phyloP scores from a whole-genome alignment of 2,113 vertebrate genomes.

The Noctilio leporinus region DNA sequence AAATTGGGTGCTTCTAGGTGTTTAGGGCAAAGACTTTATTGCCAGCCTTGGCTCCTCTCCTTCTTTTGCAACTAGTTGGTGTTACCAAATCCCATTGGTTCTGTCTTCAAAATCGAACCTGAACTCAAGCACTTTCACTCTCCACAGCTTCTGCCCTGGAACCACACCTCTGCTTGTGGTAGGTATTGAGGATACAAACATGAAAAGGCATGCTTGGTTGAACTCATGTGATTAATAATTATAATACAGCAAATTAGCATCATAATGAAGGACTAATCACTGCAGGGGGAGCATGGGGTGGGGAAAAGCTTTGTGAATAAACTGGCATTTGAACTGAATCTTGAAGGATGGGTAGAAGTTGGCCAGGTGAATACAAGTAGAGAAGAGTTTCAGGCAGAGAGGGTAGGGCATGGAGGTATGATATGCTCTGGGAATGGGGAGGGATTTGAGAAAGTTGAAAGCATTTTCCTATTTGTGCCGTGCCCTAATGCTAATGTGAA shows the following conservation, averaged over 20 bases:
- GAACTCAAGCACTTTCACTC: background rate
- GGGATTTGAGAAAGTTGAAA: background rate
- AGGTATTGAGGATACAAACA: background rate
- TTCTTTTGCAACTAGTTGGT: background rate
- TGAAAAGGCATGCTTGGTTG: background rate
- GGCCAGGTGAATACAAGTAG: background rate
- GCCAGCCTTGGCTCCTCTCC: background rate
- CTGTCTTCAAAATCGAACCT: background rate
- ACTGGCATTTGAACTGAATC: background rate
- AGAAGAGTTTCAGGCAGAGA: background rate
- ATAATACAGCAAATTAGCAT: background rate
- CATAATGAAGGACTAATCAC: background rate
- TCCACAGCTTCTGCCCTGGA: background rate
- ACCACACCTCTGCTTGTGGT: background rate
- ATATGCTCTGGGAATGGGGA: background rate
- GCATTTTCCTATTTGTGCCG: background rate
- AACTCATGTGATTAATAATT: background rate
- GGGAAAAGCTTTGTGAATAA: background rate
- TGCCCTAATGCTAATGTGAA: background rate
- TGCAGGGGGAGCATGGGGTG: background rate
- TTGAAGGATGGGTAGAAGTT: background rate
- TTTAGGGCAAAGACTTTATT: background rate
- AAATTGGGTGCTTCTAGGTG: background rate
- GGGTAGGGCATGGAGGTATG: background rate
- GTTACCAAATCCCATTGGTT: background rate